Evolutionary conservation across 2,797 vertebrate species (phyloP), one percentile per base, ranked within the genome.

Genomic region (Gallinago stenura): DNA sequence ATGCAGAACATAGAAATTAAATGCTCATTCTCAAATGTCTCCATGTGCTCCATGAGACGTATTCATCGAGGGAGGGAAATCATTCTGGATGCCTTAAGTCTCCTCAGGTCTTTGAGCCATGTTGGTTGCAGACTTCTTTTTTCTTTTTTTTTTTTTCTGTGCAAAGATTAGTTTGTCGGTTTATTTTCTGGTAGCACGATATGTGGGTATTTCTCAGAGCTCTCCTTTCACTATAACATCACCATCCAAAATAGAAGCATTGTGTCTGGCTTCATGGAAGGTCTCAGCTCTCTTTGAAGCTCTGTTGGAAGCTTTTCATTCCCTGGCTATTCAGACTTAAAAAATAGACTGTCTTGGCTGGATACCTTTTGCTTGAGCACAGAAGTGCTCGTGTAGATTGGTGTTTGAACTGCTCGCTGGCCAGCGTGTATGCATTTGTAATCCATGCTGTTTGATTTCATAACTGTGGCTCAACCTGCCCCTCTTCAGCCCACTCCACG

Each of bases 211-310:
- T 90, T 83, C 83, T 90, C 81, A 75, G 76, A 94, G 39, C 76
- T 86, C 30, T 88, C 41, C 73, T 80, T 93, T 88, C 71, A 30
- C 78, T 91, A 0, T 70, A 90, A 70, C 78, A 68, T 45, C 1
- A 6, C 53, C 7, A 1, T 97, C 92, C 39, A 87, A 96, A 97
- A 97, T 97, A 96, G 95, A 90, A 97, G 64, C 82, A 97, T 96
- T 97, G 89, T 97, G 91, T 85, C 90, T 94, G 87, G 25, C 86
- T 91, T 89, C 41, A 18, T 60, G 87, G 90, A 96, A 87, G 75
- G 83, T 92, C 83, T 92, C 68, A 1, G 51, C 68, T 90, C 53
- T 90, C 78, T 94, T 92, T 92, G 90, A 96, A 96, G 71, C 95
- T 87, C 76, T 9, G 91, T 41, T 86, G 95, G 95, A 89, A 91